These are phyloP conservation scores for Coryphaenoides rupestris DNA, from an alignment of 2,113 vertebrate genomes.

Conservation along the genomic window DNA sequence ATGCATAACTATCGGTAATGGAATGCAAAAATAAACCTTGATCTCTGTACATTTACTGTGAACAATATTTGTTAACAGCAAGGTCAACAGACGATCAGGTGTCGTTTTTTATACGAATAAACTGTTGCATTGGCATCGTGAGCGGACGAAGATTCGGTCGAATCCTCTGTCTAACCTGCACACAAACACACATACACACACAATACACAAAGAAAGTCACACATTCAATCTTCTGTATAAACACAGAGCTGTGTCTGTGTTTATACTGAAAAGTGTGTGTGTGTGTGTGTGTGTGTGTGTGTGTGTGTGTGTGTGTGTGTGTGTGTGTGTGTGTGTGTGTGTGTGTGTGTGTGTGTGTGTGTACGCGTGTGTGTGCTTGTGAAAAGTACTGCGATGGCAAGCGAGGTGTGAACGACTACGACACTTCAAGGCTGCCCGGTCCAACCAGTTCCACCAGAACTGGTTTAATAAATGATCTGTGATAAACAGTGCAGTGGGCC, in stretches of 20 bases:
- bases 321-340: not conserved
- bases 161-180: not conserved
- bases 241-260: too few species aligned
- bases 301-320: conserved; percentile 1
- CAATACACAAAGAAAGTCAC: too few species aligned
- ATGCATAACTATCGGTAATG: too few species aligned
- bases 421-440: not conserved
- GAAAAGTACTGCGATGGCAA: not conserved
- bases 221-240: too few species aligned
- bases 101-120: too few species aligned
- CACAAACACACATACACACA: not conserved
- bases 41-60: too few species aligned
- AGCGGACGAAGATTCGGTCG: too few species aligned
- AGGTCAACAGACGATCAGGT: too few species aligned
- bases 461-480: conserved; percentile 23
- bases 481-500: conserved; percentile 23
- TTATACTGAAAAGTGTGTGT: not conserved
- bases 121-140: conserved; percentile 19
- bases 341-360: conserved; percentile 7
- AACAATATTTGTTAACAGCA: too few species aligned
- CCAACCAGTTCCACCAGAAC: conserved; percentile 17
- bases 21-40: too few species aligned
- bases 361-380: not conserved
- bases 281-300: conserved; percentile 7
- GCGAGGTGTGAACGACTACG: not conserved